Evolutionary conservation across 2,888 invertebrate species (phyloP), one percentile per base, ranked within the genome.

Genomic region (Leptinotarsa haldemani): DNA sequence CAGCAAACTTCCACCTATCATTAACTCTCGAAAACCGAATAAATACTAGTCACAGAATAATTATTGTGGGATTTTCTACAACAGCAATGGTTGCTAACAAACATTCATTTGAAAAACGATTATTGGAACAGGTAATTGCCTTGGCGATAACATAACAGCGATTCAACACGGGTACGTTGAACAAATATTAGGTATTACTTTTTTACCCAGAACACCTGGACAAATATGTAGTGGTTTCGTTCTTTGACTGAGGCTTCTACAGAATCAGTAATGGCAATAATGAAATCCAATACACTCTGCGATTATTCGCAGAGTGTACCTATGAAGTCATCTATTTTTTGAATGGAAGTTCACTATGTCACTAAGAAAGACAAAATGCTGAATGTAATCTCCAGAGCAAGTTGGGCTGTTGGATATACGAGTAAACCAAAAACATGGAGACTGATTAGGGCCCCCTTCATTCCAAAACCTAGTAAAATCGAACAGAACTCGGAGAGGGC

Each of bases 51-150:
- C 3, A 58, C 13, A 12, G 5, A 16, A 58, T 61, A 3, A 56
- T 56, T 56, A 30, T 40, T 61, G 61, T 40, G 61, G n/a, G 40
- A 40, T 12, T 40, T 61, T 61, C 40, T 61, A n/a, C 13, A 61
- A n/a, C 7, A 61, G 61, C 61, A 61, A 61, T 20, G 16, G 61
- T 40, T 30, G 61, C 40, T 61, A 40, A 61, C 40, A 40, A 1
- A 25, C 61, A 61, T 25, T 40, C 61, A n/a, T 61, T 61, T 3
- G 18, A 61, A 61, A 61, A 61, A 61, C 40, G 30, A 61, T 61
- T 61, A 61, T 30, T 61, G 61, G 20, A 61, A 61, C 61, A 61
- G 61, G 61, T 61, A 61, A 61, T 61, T 61, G 61, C 61, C 40
- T 61, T 40, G 40, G n/a, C 61, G 61, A 61, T 61, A 61, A 40